Base-by-base conservation (phyloP, 1,140 invertebrate genomes). In the Papilio dardanus region DNA sequence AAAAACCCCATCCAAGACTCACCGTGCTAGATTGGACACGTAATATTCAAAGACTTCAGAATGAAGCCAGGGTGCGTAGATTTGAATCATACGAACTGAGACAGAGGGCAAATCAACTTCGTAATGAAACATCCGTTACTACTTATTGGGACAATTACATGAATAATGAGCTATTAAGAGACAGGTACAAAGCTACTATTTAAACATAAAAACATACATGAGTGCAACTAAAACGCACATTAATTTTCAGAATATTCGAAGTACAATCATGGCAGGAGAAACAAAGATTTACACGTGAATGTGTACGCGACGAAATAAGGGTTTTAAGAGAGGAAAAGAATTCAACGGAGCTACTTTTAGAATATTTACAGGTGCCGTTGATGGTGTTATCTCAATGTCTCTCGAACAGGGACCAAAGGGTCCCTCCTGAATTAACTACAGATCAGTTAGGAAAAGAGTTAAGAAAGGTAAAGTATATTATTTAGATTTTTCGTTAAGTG, bases 121-220 rank as follows among this genome's bases (percentile, higher is more conserved):
- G 97, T 54, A 97, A 97, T 85, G 97, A 98, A 89, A 96, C 97
- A 4, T 94, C 95, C 75, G 96, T 97, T 46, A 96, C 95, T 84
- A 97, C 97, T 0, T 95, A 96, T 85, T 98, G 97, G 97, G 96
- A 97, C 80, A 97, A 95, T 78, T 96, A 96, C 79, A 95, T 96
- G 80, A 98, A 97, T 81, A 97, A 97, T 90, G 95, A 95, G 46
- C 94, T 96, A 66, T 92, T 97, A 54, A 91, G 95, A 16, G 96
- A 97, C 81, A 95, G 97, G 94, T 95, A 87, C 8, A 28, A 14
- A 62, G 10, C 21, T 58, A n/a, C n/a, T n/a, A 58, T 58, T 6
- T 24, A 0, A 8, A 37, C 33, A 37, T 33, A 74, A 58, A 66
- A 31, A 54, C 21, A 33, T 66, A 65, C 62, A 74, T 66, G 66